Evolutionary conservation across 2,888 invertebrate species (phyloP).

Genomic region (Quadroppia sp.): DNA sequence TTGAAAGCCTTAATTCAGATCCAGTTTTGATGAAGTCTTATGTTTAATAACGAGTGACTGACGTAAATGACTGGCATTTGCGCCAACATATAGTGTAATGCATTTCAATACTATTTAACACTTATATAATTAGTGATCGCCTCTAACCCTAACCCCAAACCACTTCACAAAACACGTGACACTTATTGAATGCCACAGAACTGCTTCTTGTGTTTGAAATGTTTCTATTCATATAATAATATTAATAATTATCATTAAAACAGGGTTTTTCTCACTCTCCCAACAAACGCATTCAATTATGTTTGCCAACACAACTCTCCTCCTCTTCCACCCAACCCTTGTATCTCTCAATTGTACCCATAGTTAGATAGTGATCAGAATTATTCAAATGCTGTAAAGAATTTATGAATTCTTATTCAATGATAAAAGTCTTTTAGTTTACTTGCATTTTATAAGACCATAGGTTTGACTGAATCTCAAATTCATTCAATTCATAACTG

Average conservation of each 20-base stretch:
- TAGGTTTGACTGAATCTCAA: neutral
- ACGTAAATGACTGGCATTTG: neutral
- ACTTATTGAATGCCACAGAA: constrained; percentile 16
- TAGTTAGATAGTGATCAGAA: constrained; percentile 3
- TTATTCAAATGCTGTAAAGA: neutral
- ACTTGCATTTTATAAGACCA: neutral
- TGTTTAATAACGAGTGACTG: neutral
- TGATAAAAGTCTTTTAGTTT: constrained; percentile 24
- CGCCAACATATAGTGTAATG: neutral
- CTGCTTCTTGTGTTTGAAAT: neutral
- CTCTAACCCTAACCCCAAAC: neutral
- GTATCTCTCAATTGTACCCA: neutral
- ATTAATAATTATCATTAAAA: too few relatives aligned
- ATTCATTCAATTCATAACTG: constrained; percentile 2
- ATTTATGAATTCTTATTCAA: constrained; percentile 14
- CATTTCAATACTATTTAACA: constrained; percentile 15
- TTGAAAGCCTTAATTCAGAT: constrained; percentile 8
- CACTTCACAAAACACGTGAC: neutral
- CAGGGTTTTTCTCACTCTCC: constrained; percentile 9
- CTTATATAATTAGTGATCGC: constrained; percentile 32
- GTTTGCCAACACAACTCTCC: neutral
- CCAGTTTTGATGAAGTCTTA: neutral
- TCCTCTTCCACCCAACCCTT: constrained; percentile 27
- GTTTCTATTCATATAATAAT: neutral
- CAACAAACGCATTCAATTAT: too few relatives aligned